Conservation (phyloP, 1,140 invertebrate species). For the Bombyx mori region ASM3026992v2 NC_085109.1:7504001-7504500, state of each 20-base stretch:
- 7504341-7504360: slow-evolving; percentile 15
- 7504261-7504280: slow-evolving; percentile 16
- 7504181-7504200: no score
- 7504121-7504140: not conserved
- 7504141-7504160: not conserved
- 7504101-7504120: not conserved
- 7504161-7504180: no score
- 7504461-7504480: no score
- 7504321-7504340: slow-evolving; percentile 15
- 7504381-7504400: no score
- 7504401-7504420: no score
- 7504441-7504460: no score
- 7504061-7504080: slow-evolving; percentile 2
- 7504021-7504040: no score
- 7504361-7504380: not conserved
- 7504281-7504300: slow-evolving; percentile 18
- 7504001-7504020: no score
- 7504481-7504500: no score
- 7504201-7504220: no score
- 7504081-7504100: not conserved
- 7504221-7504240: no score
- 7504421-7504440: no score
- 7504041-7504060: not conserved
- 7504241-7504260: slow-evolving; percentile 6
- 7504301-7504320: slow-evolving; percentile 11